A percentile compares a stretch with the other conserved stretches of the same genome.
Conservation (phyloP, 2,797 vertebrate species). For the Antennarius maculatus region DNA sequence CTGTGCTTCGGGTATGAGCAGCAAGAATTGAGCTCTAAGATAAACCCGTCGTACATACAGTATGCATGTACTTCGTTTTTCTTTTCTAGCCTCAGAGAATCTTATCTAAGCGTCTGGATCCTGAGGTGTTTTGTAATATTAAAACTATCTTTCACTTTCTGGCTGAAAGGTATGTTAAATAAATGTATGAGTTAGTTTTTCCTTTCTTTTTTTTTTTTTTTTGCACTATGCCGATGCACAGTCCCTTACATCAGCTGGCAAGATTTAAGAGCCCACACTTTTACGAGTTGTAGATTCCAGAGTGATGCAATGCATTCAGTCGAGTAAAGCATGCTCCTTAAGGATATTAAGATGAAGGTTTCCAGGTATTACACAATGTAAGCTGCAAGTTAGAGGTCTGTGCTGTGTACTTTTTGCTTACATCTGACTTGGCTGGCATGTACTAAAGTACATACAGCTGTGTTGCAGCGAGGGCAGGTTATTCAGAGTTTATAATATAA, state of each 20-base stretch:
- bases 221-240: slow-evolving; percentile 15
- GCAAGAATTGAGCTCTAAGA: slow-evolving; percentile 64
- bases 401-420: slow-evolving; percentile 46
- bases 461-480: slow-evolving; percentile 54
- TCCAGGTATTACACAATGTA: slow-evolving; percentile 62
- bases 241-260: slow-evolving; percentile 42
- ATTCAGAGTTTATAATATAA: slow-evolving; percentile 70
- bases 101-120: slow-evolving; percentile 65
- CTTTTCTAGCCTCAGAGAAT: slow-evolving; percentile 52
- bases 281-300: slow-evolving; percentile 52
- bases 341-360: slow-evolving; percentile 57
- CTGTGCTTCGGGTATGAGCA: slow-evolving; percentile 62
- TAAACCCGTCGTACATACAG: slow-evolving; percentile 58
- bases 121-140: slow-evolving; percentile 74
- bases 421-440: slow-evolving; percentile 40
- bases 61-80: slow-evolving; percentile 53
- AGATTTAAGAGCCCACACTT: slow-evolving; percentile 59
- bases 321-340: slow-evolving; percentile 42
- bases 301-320: slow-evolving; percentile 51
- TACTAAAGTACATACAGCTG: slow-evolving; percentile 45
- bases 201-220: slow-evolving; percentile 33
- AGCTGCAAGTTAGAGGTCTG: slow-evolving; percentile 52
- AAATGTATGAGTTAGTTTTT: slow-evolving; percentile 60
- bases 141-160: slow-evolving; percentile 73
- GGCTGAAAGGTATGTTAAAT: slow-evolving; percentile 71